A percentile compares a stretch with the other conserved stretches of the same genome.
Evolutionary conservation across 2,797 vertebrate genomes (phyloP).

Genomic region (Xiphorhynchus erythropygius): DNA sequence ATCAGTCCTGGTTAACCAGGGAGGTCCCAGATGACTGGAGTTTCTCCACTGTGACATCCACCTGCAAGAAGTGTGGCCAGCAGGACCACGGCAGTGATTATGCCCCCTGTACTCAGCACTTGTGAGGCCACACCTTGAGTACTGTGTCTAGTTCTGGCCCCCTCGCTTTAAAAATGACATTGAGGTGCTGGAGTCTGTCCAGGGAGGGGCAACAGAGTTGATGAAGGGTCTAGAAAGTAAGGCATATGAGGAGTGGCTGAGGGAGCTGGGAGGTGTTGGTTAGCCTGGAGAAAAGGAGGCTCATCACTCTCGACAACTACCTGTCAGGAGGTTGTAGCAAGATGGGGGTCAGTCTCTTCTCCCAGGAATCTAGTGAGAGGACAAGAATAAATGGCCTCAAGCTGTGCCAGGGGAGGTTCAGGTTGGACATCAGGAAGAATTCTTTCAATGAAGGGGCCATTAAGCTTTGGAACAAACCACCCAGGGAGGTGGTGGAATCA

Average conservation of each 20-base stretch:
- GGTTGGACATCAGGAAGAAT: neutral
- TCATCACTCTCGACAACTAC: neutral
- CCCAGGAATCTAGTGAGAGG: neutral
- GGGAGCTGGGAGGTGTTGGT: neutral
- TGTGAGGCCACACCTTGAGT: neutral
- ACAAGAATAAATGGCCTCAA: neutral
- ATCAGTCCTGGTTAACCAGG: neutral
- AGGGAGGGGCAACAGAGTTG: neutral
- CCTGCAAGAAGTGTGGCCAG: neutral
- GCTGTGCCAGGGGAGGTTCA: neutral
- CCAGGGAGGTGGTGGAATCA: neutral
- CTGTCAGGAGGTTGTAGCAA: neutral
- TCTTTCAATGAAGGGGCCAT: neutral
- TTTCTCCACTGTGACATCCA: neutral
- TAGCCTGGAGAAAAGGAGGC: neutral
- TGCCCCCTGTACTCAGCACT: neutral
- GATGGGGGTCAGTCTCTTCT: neutral
- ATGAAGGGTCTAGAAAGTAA: neutral
- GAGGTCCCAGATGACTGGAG: neutral
- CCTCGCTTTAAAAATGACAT: neutral
- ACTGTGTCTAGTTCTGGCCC: neutral
- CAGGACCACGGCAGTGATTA: neutral
- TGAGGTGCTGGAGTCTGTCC: rapidly evolving
- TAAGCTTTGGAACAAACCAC: rapidly evolving
- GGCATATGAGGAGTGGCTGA: neutral